These are phyloP conservation scores for Torymus auratus DNA, from an alignment of 2,888 invertebrate species.

Conservation along the genomic window DNA sequence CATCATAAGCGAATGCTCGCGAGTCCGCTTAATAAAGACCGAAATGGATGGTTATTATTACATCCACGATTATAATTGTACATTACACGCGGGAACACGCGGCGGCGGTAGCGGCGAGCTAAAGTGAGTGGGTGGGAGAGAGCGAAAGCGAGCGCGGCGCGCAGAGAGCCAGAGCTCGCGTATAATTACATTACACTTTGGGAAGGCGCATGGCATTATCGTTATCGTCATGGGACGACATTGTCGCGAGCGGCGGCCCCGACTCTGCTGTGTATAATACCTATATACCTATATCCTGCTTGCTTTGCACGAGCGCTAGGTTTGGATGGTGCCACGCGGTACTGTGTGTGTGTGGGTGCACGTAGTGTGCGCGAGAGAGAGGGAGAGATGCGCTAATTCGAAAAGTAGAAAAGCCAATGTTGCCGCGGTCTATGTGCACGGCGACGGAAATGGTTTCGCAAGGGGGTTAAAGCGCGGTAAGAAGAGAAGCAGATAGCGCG, in stretches of 20 bases:
- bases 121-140: too few relatives aligned
- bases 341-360: not conserved
- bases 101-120: not conserved
- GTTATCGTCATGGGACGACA: slow-evolving; percentile 55
- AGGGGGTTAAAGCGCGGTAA: not conserved
- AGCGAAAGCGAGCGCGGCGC: too few relatives aligned
- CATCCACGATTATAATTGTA: slow-evolving; percentile 57
- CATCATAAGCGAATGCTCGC: slow-evolving; percentile 35
- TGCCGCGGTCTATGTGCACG: not conserved
- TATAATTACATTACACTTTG: slow-evolving; percentile 58
- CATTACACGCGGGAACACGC: slow-evolving; percentile 52
- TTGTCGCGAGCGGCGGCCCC: slow-evolving; percentile 35
- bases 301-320: too few relatives aligned
- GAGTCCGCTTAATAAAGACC: slow-evolving; percentile 50
- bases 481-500: too few relatives aligned
- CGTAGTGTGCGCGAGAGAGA: not conserved
- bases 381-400: slow-evolving; percentile 32
- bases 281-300: not conserved
- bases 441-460: not conserved
- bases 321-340: not conserved
- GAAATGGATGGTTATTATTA: slow-evolving; percentile 57
- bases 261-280: slow-evolving; percentile 30
- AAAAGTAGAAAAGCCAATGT: slow-evolving; percentile 47
- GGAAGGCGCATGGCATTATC: slow-evolving; percentile 51
- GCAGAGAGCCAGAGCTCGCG: slow-evolving; percentile 4